Evolutionary conservation across 2,797 vertebrate species (phyloP), one percentile per base, ranked within the genome.

Genomic region (Fratercula arctica): DNA sequence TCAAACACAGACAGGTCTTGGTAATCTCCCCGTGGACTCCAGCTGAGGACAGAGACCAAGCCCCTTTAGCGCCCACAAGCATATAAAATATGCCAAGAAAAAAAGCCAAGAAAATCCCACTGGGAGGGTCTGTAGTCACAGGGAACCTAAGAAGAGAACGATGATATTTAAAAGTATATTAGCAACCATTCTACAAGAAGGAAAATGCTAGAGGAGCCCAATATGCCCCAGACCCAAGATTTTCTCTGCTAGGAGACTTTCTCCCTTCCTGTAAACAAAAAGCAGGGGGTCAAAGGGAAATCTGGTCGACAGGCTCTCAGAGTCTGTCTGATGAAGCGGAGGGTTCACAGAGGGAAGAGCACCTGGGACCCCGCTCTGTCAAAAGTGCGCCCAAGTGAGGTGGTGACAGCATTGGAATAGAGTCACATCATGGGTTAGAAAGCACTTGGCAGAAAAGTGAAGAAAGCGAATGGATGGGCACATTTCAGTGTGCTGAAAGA

Each of bases 301-400:
- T 8, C 19, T 6, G 11, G 19, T 4, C 67, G 72, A 33, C 19
- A 5, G 39, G 10, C 13, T 56, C 66, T 7, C 51, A 35, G 72
- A 46, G 29, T 5, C 16, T 3, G 4, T 21, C n/a, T 9, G 45
- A 24, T 2, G 28, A 43, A 46, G 45, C 1, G 0, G 31, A 66
- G 53, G 39, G n/a, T 69, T 25, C 21, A 9, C 39, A 24, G 31
- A 56, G 43, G 33, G 50, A 67, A 61, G 19, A 45, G 41, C 50
- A 25, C 13, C 17, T 9, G 24, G 48, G 35, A 29, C 20, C 54
- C 19, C 3, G 3, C 68, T 43, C 72, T 11, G 19, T 9, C 60
- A 51, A n/a, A 64, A 56, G 33, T 0, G 3, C 68, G 5, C 29
- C 1, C 6, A 11, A 60, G 23, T 1, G 13, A 69, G 48, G 26